Conservation (phyloP, 2,888 invertebrate species). For the Eumerus sabulonum region DNA sequence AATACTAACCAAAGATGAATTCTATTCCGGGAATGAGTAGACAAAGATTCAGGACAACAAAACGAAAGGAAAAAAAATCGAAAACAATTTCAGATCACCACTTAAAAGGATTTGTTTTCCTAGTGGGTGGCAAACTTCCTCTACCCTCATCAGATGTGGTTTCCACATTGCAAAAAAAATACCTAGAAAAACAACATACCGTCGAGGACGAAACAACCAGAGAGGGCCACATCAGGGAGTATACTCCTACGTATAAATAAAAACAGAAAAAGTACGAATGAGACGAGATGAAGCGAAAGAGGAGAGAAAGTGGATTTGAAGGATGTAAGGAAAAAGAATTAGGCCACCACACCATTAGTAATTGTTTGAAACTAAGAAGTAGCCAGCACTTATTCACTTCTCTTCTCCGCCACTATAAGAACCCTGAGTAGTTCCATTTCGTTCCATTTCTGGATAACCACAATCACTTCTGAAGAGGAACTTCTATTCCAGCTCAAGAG, state of each 20-base stretch:
- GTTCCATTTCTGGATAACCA: conserved; percentile 61
- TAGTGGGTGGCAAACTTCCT: conserved; percentile 46
- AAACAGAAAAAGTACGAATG: not conserved
- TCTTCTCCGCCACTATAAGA: conserved; percentile 8
- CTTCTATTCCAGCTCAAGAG: not conserved
- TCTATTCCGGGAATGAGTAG: too few species aligned
- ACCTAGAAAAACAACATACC: not conserved
- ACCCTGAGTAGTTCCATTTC: conserved; percentile 42
- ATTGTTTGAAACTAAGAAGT: conserved; percentile 65
- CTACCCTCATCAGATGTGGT: conserved; percentile 48
- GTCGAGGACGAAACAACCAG: not conserved
- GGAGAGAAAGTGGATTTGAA: not conserved
- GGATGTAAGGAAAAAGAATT: conserved; percentile 33
- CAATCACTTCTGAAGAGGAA: conserved; percentile 57
- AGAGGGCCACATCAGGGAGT: conserved; percentile 28
- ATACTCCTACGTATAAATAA: not conserved
- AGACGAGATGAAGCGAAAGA: not conserved
- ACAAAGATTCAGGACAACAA: too few species aligned
- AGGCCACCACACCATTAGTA: conserved; percentile 69
- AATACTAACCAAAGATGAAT: too few species aligned
- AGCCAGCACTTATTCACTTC: conserved; percentile 48
- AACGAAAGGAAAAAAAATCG: conserved; percentile 23
- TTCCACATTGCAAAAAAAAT: too few species aligned
- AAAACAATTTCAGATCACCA: conserved; percentile 64
- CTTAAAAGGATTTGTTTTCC: conserved; percentile 59